A percentile compares a stretch with the other conserved stretches of the same genome.
Evolutionary conservation across 2,888 invertebrate species (phyloP).

Genomic region (Dysmachus trigonus): DNA sequence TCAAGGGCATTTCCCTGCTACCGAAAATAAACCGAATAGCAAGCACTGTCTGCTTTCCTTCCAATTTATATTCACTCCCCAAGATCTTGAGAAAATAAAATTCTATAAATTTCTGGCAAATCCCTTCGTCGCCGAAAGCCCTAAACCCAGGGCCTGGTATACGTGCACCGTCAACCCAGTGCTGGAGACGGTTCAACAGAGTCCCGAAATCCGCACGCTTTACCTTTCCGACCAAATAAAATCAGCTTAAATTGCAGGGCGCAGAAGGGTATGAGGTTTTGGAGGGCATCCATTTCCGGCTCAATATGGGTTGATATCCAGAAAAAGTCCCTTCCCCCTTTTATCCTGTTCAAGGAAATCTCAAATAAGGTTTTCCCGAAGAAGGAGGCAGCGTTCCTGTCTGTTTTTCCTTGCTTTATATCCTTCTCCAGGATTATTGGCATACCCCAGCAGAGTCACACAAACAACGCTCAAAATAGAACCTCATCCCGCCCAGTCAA

Average conservation of each 20-base stretch:
- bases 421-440: not conserved
- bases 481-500: conserved; percentile 50
- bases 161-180: not conserved
- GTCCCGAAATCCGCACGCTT: not conserved
- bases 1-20: not conserved
- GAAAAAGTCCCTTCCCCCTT: not conserved
- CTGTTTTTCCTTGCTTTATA: not conserved
- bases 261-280: not conserved
- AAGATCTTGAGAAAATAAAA: not conserved
- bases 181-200: not conserved
- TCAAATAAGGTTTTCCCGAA: not conserved
- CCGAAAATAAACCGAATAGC: not conserved
- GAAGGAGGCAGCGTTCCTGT: not conserved
- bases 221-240: not conserved
- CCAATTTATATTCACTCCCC: not conserved
- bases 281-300: not conserved
- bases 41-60: not conserved
- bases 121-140: not conserved
- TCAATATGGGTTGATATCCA: not conserved
- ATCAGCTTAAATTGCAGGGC: not conserved
- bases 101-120: not conserved
- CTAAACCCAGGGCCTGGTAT: not conserved
- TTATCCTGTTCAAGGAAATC: not conserved
- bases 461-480: conserved; percentile 48
- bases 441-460: not conserved